Conservation (phyloP, 2,888 invertebrate genomes). For the Conistra vaccinii region DNA sequence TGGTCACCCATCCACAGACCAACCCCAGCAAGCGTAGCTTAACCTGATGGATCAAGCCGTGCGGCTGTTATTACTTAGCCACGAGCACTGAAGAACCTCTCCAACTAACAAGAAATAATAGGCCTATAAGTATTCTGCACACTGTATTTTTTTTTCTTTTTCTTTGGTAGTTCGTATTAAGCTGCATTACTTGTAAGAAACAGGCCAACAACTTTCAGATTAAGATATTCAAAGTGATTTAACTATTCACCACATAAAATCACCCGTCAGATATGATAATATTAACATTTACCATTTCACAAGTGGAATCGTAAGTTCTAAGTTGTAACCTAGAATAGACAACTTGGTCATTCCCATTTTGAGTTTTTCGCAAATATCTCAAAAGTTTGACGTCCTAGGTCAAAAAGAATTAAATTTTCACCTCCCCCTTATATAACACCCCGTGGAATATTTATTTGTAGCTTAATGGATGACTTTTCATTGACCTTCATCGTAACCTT, state of each 20-base stretch:
- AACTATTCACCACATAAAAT: background rate
- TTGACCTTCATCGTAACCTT: background rate
- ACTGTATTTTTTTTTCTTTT: background rate
- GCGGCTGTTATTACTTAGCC: too few relatives aligned
- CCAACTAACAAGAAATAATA: background rate
- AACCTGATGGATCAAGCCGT: too few relatives aligned
- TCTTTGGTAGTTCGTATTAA: background rate
- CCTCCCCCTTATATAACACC: background rate
- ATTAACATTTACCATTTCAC: too few relatives aligned
- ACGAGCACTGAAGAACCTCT: too few relatives aligned
- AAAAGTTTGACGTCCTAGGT: background rate
- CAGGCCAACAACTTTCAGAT: background rate
- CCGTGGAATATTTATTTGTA: background rate
- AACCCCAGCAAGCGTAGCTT: too few relatives aligned
- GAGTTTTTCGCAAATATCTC: background rate
- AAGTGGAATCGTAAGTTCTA: background rate
- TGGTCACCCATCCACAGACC: too few relatives aligned
- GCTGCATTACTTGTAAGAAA: background rate
- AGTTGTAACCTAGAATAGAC: background rate
- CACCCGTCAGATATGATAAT: too few relatives aligned
- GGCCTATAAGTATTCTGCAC: background rate
- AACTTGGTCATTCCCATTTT: background rate
- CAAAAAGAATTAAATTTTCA: background rate
- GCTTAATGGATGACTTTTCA: background rate
- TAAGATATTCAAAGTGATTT: background rate